Percentiles rank a stretch among this genome's conserved stretches.
phyloP scores from a whole-genome alignment of 2,888 invertebrate genomes.

The Drosophila siamana region DNA sequence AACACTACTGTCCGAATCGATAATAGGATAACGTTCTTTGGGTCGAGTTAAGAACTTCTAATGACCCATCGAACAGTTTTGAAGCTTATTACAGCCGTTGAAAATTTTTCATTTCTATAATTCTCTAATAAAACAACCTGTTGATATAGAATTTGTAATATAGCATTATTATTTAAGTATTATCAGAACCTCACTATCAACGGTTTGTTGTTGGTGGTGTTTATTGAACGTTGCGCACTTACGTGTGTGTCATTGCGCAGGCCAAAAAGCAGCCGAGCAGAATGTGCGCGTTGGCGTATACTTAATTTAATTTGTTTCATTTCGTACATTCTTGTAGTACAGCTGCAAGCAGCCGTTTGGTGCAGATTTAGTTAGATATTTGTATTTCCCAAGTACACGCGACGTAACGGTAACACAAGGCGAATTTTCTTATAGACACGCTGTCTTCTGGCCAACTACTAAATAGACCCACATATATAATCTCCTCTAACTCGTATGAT shows the following conservation, averaged over 20 bases:
- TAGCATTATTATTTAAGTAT: constrained; percentile 8
- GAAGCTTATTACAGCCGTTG: not conserved
- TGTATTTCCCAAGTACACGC: constrained; percentile 67
- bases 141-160: not conserved
- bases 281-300: constrained; percentile 61
- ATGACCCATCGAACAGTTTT: not conserved
- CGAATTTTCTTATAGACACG: constrained; percentile 32
- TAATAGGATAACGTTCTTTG: constrained; percentile 29
- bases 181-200: not conserved
- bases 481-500: constrained; percentile 10
- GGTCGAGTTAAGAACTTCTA: constrained; percentile 1
- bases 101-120: not conserved
- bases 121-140: not conserved
- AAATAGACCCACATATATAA: constrained; percentile 1
- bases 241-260: constrained; percentile 61
- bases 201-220: not conserved
- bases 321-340: constrained; percentile 60
- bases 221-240: constrained; percentile 44
- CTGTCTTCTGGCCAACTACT: constrained; percentile 49
- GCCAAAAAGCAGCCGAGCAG: constrained; percentile 29
- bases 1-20: constrained; percentile 47
- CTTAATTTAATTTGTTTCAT: constrained; percentile 77
- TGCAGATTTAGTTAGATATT: constrained; percentile 70
- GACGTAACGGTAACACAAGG: constrained; percentile 34
- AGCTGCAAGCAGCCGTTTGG: constrained; percentile 39